A percentile compares a stretch with the other conserved stretches of the same genome.
Evolutionary conservation across 1,140 invertebrate genomes (phyloP).

Genomic region (Bathynomus jamesi): DNA sequence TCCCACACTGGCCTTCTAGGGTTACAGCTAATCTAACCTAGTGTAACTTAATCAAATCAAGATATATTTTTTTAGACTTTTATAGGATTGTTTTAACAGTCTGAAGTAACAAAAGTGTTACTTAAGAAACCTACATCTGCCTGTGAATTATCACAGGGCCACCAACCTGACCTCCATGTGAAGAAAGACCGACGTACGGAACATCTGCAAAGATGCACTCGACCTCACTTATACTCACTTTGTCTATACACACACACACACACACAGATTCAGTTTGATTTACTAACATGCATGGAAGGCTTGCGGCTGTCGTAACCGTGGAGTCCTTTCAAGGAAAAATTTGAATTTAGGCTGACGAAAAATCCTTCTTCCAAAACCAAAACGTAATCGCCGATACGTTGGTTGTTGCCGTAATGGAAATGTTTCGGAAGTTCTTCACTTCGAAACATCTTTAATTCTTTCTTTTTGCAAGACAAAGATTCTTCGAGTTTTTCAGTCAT

Average conservation of each 20-base stretch:
- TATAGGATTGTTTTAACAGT: too few species aligned
- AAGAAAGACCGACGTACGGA: too few species aligned
- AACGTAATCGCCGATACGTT: conserved; percentile 17
- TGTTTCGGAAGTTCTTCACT: background rate
- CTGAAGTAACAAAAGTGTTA: too few species aligned
- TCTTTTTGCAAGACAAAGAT: background rate
- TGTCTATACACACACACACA: background rate
- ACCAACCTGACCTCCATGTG: too few species aligned
- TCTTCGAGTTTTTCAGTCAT: background rate
- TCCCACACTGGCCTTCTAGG: too few species aligned
- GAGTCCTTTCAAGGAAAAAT: conserved; percentile 23
- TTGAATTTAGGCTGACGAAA: conserved; percentile 9
- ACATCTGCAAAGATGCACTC: too few species aligned
- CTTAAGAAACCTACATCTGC: too few species aligned
- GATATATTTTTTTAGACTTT: too few species aligned
- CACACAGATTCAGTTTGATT: background rate
- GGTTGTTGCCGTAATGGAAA: conserved; percentile 26
- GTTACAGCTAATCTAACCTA: too few species aligned
- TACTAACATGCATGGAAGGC: conserved; percentile 32
- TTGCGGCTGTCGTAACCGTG: conserved; percentile 32
- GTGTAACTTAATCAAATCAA: too few species aligned
- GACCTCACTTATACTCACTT: too few species aligned
- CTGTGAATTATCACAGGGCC: too few species aligned
- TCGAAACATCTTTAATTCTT: background rate
- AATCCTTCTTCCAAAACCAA: conserved; percentile 8